Percentiles rank a stretch among this genome's conserved stretches.
Conservation (phyloP, 1,140 invertebrate species). For the Tetragonula clypearis region DNA sequence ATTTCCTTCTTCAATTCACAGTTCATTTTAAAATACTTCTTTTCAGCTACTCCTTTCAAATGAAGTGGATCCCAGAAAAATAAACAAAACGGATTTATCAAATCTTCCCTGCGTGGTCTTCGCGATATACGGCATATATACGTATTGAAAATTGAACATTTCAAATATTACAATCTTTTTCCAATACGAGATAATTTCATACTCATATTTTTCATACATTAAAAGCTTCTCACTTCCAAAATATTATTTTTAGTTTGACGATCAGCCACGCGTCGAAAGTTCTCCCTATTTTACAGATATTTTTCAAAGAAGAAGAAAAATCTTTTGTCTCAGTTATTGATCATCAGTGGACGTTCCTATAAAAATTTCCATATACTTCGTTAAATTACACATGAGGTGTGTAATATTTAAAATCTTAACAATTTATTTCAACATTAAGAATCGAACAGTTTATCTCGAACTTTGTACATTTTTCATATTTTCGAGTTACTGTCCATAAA, state of each 20-base stretch:
- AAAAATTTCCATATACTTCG: background rate
- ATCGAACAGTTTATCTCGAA: too few relatives aligned
- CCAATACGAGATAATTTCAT: background rate
- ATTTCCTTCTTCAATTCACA: too few relatives aligned
- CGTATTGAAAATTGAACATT: background rate
- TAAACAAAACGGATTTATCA: too few relatives aligned
- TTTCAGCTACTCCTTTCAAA: too few relatives aligned
- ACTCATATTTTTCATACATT: background rate
- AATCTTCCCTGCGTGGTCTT: too few relatives aligned
- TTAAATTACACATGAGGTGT: background rate
- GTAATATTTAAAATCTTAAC: background rate
- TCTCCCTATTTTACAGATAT: background rate
- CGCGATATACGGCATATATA: too few relatives aligned
- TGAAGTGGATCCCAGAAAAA: too few relatives aligned
- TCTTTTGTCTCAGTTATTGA: background rate
- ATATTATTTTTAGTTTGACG: background rate
- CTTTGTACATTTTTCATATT: too few relatives aligned
- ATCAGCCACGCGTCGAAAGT: background rate
- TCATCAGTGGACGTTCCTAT: background rate
- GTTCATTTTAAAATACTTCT: too few relatives aligned
- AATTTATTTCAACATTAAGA: too few relatives aligned
- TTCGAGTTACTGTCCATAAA: too few relatives aligned
- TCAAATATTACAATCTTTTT: too few relatives aligned
- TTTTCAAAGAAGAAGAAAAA: background rate
- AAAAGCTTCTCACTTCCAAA: background rate